Conservation (phyloP, 1,140 invertebrate species). For the Calosoma granatense region DNA sequence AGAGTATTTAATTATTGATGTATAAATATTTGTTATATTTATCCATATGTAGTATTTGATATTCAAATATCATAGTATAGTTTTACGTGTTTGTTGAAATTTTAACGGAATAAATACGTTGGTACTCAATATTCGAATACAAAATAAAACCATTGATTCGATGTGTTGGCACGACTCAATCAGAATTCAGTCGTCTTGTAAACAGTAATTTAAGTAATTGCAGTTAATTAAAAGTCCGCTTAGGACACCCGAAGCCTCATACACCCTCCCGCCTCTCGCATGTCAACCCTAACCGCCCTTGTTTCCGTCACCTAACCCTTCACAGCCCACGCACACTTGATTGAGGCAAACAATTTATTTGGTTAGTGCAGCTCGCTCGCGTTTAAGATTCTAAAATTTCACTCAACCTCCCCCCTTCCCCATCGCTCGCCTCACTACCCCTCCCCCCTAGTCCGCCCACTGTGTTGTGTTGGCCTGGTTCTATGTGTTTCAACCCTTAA, state of each 20-base stretch:
- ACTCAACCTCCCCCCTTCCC: neutral
- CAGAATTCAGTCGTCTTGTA: neutral
- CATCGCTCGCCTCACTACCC: neutral
- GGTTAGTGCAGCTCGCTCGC: neutral
- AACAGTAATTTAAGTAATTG: constrained; percentile 8
- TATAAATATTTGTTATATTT: too few species aligned
- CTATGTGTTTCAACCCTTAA: neutral
- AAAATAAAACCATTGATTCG: neutral
- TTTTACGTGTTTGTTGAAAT: too few species aligned
- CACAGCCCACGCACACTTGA: neutral
- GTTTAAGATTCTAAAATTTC: constrained; percentile 8
- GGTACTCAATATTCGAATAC: too few species aligned
- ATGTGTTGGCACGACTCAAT: neutral
- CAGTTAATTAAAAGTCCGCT: constrained; percentile 4
- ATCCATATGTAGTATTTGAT: too few species aligned
- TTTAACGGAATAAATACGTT: too few species aligned
- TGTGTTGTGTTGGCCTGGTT: too few species aligned
- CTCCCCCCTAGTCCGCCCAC: too few species aligned
- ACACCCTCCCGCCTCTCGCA: neutral
- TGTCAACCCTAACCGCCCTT: neutral
- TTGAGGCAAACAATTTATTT: constrained; percentile 8
- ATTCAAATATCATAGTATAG: too few species aligned
- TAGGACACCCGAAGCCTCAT: neutral
- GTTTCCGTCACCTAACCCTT: neutral
- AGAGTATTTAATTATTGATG: too few species aligned